Conservation (phyloP, 2,113 vertebrate genomes). For the Loxodonta africana region DNA sequence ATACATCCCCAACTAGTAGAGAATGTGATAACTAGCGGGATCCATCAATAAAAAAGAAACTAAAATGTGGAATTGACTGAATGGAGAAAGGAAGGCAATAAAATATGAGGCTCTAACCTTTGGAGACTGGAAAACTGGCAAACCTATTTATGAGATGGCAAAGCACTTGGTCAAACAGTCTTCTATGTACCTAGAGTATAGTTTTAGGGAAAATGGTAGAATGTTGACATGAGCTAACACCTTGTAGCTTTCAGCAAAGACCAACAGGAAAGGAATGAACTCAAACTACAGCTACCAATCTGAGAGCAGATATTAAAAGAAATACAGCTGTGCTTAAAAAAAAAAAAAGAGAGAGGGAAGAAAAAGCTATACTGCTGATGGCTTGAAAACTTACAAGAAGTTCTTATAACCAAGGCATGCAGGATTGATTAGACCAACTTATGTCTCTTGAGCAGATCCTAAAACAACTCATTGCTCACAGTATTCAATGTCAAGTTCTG, state of each 20-base stretch:
- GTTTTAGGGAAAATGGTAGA: not conserved
- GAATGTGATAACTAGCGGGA: not conserved
- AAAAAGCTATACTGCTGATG: not conserved
- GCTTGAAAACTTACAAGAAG: not conserved
- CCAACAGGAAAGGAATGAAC: not conserved
- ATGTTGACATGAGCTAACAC: not conserved
- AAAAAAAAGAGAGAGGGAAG: not conserved
- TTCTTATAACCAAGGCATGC: not conserved
- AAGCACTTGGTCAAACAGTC: not conserved
- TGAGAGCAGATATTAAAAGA: not conserved
- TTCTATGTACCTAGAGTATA: not conserved
- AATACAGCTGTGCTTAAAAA: not conserved
- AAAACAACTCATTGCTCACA: accelerated
- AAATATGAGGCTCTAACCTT: not conserved
- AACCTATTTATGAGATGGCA: not conserved
- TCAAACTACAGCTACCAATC: not conserved
- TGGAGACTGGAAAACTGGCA: not conserved
- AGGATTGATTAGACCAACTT: not conserved
- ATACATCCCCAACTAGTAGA: not conserved
- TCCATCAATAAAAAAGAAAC: not conserved
- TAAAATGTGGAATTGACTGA: not conserved
- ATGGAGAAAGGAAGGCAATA: not conserved
- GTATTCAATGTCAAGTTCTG: not conserved
- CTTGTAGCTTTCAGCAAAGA: not conserved
- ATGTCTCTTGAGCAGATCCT: not conserved